Conservation (phyloP, 2,888 invertebrate genomes). For the Sarcophaga variegata region DNA sequence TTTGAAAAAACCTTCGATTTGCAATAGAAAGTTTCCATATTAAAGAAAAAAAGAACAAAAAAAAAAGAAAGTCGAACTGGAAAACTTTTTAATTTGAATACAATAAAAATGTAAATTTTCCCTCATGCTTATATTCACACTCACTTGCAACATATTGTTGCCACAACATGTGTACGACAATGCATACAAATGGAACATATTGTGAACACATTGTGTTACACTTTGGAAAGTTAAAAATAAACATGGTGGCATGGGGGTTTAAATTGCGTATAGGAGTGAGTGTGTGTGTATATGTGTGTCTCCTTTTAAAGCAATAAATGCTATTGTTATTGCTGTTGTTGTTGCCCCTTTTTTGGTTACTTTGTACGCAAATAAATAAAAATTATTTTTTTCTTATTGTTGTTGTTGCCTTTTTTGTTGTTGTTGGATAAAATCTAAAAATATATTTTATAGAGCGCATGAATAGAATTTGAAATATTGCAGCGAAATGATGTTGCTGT, state of each 20-base stretch:
- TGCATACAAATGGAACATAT: background rate
- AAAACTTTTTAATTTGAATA: constrained; percentile 57
- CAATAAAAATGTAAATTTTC: constrained; percentile 66
- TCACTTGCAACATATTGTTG: constrained; percentile 21
- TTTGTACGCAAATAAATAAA: constrained; percentile 1
- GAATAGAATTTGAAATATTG: background rate
- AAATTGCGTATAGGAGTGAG: background rate
- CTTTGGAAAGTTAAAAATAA: no score
- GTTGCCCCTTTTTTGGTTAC: background rate
- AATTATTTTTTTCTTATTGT: background rate
- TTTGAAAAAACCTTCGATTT: constrained; percentile 26
- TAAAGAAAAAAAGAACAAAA: constrained; percentile 19
- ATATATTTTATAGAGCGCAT: background rate
- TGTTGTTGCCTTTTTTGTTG: no score
- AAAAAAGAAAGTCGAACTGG: background rate
- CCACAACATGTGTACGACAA: background rate
- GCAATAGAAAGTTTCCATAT: constrained; percentile 40
- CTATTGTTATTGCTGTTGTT: background rate
- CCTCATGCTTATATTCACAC: background rate
- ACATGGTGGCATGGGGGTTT: background rate
- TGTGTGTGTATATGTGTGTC: background rate
- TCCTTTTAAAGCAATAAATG: background rate
- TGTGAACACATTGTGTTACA: background rate
- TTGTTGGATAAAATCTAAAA: background rate
- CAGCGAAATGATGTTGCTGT: background rate